These are phyloP conservation scores for Callionymus lyra DNA, from an alignment of 2,113 vertebrate species.

Conservation along the genomic window DNA sequence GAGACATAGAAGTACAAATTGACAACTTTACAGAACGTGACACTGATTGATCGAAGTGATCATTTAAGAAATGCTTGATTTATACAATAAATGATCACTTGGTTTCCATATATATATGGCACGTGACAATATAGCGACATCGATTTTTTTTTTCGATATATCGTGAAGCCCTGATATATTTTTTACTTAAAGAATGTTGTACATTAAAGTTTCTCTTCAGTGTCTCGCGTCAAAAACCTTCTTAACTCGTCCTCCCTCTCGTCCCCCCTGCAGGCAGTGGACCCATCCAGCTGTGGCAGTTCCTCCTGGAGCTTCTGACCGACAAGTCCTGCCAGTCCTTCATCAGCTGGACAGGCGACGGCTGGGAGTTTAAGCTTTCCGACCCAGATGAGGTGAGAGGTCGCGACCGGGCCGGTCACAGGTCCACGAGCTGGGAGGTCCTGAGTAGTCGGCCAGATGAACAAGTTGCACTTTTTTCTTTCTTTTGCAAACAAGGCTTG, in stretches of 20 bases:
- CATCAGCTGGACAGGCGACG: conserved; percentile 99
- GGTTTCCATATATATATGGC: too few relatives aligned
- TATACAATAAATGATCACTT: too few relatives aligned
- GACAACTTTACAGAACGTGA: too few relatives aligned
- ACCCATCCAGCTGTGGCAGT: conserved; percentile 98
- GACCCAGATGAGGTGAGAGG: conserved; percentile 94
- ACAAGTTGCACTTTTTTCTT: conserved; percentile 30
- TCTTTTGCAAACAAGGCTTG: conserved; percentile 12
- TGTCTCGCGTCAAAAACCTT: too few relatives aligned
- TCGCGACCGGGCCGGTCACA: conserved; percentile 29
- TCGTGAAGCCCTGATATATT: too few relatives aligned
- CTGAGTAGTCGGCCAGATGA: conserved; percentile 53
- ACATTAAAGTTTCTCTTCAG: too few relatives aligned
- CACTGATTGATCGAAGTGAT: too few relatives aligned
- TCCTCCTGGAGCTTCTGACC: conserved; percentile 93
- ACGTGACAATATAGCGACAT: too few relatives aligned
- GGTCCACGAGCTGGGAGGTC: conserved; percentile 47
- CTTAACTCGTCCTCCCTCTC: conserved; percentile 5
- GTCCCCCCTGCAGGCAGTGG: conserved; percentile 79
- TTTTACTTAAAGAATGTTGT: too few relatives aligned
- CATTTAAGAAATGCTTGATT: too few relatives aligned
- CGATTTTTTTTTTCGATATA: too few relatives aligned
- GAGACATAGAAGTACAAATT: too few relatives aligned
- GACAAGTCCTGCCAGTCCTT: conserved; percentile 99
- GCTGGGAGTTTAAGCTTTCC: conserved; percentile 99